Percentiles rank a stretch among this genome's conserved stretches.
phyloP scores from a whole-genome alignment of 1,140 invertebrate species.

The Gryllus bimaculatus region DNA sequence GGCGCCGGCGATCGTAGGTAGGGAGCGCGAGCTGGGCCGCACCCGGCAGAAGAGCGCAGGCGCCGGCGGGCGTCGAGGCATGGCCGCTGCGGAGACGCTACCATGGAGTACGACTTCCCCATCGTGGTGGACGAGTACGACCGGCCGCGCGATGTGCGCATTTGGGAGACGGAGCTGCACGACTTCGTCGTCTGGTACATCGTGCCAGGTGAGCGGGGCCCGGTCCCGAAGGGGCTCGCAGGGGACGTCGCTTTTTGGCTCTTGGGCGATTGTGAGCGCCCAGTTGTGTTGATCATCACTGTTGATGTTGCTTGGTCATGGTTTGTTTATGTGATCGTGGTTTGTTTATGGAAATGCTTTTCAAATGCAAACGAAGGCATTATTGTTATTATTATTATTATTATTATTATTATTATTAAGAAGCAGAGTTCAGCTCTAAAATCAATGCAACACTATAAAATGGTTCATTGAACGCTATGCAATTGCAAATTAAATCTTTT shows the following conservation, averaged over 20 bases:
- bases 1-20: not conserved
- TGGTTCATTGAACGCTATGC: no score
- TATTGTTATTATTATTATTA: no score
- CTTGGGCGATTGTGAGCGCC: not conserved
- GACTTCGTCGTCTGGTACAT: slow-evolving; percentile 39
- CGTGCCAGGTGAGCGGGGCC: slow-evolving; percentile 23
- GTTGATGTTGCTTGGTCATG: not conserved
- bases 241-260: not conserved
- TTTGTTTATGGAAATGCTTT: no score
- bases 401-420: no score
- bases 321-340: no score
- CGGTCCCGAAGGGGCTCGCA: not conserved
- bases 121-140: slow-evolving; percentile 31
- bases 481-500: no score
- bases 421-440: no score
- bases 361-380: no score
- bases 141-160: slow-evolving; percentile 29
- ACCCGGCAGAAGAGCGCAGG: not conserved
- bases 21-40: not conserved
- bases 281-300: not conserved
- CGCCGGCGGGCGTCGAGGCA: not conserved
- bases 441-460: no score
- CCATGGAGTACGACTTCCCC: slow-evolving; percentile 20
- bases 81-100: no score
- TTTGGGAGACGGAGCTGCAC: slow-evolving; percentile 32